Evolutionary conservation across 1,140 invertebrate genomes (phyloP), one percentile per base, ranked within the genome.

Genomic region (Oppia nitens): DNA sequence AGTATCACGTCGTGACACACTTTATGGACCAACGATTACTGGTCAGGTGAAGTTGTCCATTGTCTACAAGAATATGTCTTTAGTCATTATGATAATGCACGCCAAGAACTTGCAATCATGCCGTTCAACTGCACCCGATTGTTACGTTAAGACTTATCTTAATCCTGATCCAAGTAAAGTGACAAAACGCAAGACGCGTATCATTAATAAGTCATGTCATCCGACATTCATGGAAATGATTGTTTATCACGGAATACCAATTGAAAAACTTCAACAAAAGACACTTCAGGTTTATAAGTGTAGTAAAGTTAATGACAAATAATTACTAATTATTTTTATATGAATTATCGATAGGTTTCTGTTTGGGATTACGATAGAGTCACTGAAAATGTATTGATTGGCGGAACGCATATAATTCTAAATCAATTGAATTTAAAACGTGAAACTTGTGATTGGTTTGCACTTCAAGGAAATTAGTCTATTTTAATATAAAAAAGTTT

Each of bases 161-260:
- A 81, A 89, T 64, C 78, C 78, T 21, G 78, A 80, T 65, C 68
- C 71, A 6, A 68, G 86, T 79, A 75, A 75, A 64, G 65, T 67
- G 3, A 95, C 93, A 26, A 97, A 97, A 74, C 76, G 88, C 14
- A 98, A 97, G 73, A 97, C 93, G 0, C 90, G 91, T 74, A 85
- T 94, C 23, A 80, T 94, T 1, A 84, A 84, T 64, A 83, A 84
- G 66, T 92, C 86, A 68, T 88, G 85, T 68, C 87, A 95, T 75
- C 92, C 92, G 6, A 92, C 88, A 25, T 98, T 92, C 73, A 96
- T 97, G 88, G 92, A 97, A 80, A 91, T 91, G 84, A 86, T 92
- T 73, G 60, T 60, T 12, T 66, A 69, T 49, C 28, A 93, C 68
- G 77, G 86, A 63, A 80, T 94, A 74, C 80, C 86, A 1, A 67